Evolutionary conservation across 2,113 vertebrate species (phyloP).

Genomic region (Crotalus tigris): DNA sequence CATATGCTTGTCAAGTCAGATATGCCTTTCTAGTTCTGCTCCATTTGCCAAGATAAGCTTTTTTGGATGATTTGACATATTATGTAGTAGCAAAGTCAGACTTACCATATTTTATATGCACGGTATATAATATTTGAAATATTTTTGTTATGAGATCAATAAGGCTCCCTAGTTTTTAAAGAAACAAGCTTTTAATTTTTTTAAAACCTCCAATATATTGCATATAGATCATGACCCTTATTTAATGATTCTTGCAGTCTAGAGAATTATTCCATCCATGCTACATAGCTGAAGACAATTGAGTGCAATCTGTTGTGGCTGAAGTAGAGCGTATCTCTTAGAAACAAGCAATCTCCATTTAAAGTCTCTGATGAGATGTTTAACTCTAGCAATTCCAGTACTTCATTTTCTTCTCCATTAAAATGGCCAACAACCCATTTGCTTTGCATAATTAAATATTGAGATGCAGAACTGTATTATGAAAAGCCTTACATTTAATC

Average conservation of each 20-base stretch:
- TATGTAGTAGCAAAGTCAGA: neutral
- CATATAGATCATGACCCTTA: slow-evolving; percentile 1
- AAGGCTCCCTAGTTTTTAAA: slow-evolving; percentile 12
- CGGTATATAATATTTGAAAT: slow-evolving; percentile 12
- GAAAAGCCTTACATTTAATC: neutral
- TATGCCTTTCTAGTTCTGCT: neutral
- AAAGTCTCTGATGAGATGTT: slow-evolving; percentile 23
- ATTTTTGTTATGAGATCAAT: slow-evolving; percentile 11
- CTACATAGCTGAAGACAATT: neutral
- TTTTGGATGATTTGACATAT: neutral
- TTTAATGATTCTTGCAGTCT: slow-evolving; percentile 27
- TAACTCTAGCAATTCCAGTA: slow-evolving; percentile 16
- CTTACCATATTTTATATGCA: slow-evolving; percentile 20
- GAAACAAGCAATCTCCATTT: slow-evolving; percentile 17
- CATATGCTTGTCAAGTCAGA: neutral
- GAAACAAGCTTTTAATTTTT: neutral
- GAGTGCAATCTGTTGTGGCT: slow-evolving; percentile 31
- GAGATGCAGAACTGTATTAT: slow-evolving; percentile 24
- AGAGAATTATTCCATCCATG: slow-evolving; percentile 26
- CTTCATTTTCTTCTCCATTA: slow-evolving; percentile 17
- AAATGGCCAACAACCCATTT: slow-evolving; percentile 14
- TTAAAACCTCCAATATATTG: slow-evolving; percentile 9
- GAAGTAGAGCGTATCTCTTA: slow-evolving; percentile 12
- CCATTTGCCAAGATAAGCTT: neutral
- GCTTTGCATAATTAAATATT: slow-evolving; percentile 2